Conservation (phyloP, 2,113 vertebrate genomes). For the Pholis gunnellus region DNA sequence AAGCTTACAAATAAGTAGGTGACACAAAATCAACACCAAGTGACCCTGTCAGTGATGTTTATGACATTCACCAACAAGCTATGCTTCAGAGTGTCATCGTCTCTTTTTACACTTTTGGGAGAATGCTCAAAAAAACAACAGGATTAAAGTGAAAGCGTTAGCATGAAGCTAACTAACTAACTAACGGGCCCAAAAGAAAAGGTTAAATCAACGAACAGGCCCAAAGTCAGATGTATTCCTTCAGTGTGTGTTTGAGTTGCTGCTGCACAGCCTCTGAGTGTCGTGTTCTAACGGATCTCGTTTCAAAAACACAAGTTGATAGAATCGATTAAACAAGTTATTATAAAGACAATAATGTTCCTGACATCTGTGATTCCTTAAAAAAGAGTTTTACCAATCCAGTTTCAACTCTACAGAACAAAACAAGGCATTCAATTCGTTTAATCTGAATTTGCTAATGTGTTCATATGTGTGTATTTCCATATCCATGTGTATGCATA, state of each 20-base stretch:
- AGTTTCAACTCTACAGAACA: neutral
- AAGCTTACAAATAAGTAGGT: neutral
- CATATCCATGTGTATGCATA: too few relatives aligned
- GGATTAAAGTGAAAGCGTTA: neutral
- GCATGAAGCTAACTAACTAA: neutral
- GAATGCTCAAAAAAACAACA: neutral
- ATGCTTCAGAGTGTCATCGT: neutral
- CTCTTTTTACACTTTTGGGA: neutral
- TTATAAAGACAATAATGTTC: neutral
- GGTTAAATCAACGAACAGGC: too few relatives aligned
- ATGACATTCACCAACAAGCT: neutral
- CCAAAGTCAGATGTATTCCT: neutral
- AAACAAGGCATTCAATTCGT: too few relatives aligned
- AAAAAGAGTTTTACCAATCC: neutral
- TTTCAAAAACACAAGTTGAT: neutral
- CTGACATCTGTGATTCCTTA: neutral
- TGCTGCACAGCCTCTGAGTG: neutral
- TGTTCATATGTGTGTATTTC: too few relatives aligned
- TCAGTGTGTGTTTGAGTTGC: neutral
- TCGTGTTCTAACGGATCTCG: neutral
- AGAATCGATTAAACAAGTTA: neutral
- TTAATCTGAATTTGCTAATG: too few relatives aligned
- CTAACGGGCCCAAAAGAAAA: neutral
- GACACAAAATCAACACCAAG: neutral
- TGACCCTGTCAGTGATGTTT: neutral